Base-by-base conservation (phyloP, 1,140 invertebrate species). In the Euura saliciscinereae region DNA sequence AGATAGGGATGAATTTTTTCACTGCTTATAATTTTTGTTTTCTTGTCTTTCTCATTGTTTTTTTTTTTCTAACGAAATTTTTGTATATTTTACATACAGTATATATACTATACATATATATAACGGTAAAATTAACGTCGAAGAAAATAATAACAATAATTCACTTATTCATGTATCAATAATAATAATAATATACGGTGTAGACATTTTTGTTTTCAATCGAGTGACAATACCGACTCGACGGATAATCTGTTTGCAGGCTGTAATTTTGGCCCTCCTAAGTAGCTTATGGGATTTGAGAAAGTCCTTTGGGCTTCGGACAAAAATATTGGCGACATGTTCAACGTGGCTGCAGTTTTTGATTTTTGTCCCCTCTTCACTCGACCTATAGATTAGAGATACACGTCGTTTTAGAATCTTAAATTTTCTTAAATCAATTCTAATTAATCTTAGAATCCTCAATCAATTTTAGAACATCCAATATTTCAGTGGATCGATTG, bases 191-290 rank as follows among this genome's bases (percentile, higher is more conserved):
- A 28, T 28, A 28, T 28, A 28, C 28, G 28, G 1, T 28, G 28
- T 28, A 65, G 65, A 68, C 45, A 59, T 59, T 66, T 43, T 71
- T 66, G 66, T 43, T 28, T 28, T 28, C 87, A 93, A 83, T 94
- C 93, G 81, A 94, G 79, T 59, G 93, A 94, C 74, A 94, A 80
- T 75, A 93, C 86, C 70, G 93, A 94, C 83, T 93, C 92, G 77
- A 92, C 86, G 77, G 92, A 93, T 72, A 87, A 88, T 79, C 89
- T 85, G 78, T 89, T 89, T 73, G 85, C 87, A 69, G 86, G 77
- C 59, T 87, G 83, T 11, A 59, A 59, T 59, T 59, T 59, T 43
- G 91, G 90, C 77, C 91, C 91, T 68, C 91, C 92, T 73, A 94
- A 88, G 84, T 93, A 94, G 84, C 92, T 93, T 78, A 94, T 86